Base-by-base conservation (phyloP, 2,113 vertebrate species). In the Odontophorus gujanensis region DNA sequence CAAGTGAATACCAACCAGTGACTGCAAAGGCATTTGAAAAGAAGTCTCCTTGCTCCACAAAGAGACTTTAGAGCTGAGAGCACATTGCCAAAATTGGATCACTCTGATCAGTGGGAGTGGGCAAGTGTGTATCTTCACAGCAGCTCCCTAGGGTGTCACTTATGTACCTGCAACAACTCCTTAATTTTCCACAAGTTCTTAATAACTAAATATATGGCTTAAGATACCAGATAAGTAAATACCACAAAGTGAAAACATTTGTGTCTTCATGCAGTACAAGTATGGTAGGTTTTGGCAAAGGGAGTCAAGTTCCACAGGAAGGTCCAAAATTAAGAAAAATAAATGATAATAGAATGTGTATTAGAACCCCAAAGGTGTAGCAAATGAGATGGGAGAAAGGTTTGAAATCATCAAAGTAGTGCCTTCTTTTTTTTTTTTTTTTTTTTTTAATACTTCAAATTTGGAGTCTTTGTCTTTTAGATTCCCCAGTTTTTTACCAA, bases 1-100 rank as follows among this genome's bases (percentile, higher is more conserved):
- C 59, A 48, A 83, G 73, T 81, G 69, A 53, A 58, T 91, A 75
- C 90, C 93, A 97, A 87, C 92, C 77, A 72, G 93, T 90, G 91
- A 94, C 76, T 93, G 92, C 66, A 88, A 84, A 94, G 26, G 26
- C 68, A 43, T 74, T 91, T 85, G 68, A 57, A 88, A 77, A 85
- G 68, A 36, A 89, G 51, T 9, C 3, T 38, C 34, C 80, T 68
- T 81, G 42, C 81, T 87, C 72, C 2, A 3, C 4, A 26, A 89
- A 83, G 87, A 34, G 65, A 34, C 72, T 82, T 77, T 51, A 45
- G 82, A 91, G 83, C 73, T 94, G 85, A 88, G 78, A 69, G 90
- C 71, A 68, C 11, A 0, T 69, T 84, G 77, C 77, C 94, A 88
- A 95, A 94, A 91, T 61, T 93, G 66, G 66, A 83, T 92, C 61